A percentile compares a stretch with the other conserved stretches of the same genome.
phyloP scores from a whole-genome alignment of 2,888 invertebrate species.

The Mythimna albipuncta region DNA sequence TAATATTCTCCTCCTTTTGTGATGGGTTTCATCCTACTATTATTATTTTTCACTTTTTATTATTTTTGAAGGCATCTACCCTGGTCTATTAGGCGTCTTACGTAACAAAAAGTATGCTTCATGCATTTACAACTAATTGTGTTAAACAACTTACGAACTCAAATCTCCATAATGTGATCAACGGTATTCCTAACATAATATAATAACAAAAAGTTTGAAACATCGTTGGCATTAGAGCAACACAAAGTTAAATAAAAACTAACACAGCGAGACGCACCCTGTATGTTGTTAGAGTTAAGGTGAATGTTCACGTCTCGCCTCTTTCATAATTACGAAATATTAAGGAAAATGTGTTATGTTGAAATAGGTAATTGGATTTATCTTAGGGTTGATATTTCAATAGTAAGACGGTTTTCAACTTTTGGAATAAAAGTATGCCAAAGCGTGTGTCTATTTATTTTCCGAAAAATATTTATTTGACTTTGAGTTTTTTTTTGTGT shows the following conservation, averaged over 20 bases:
- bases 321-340: slow-evolving; percentile 4
- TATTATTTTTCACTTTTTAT: too few species aligned
- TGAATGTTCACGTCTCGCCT: background rate
- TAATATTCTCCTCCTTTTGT: too few species aligned
- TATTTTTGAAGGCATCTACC: too few species aligned
- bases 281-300: slow-evolving; percentile 63
- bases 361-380: too few species aligned
- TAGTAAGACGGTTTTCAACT: too few species aligned
- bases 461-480: too few species aligned
- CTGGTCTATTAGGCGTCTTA: background rate
- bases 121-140: slow-evolving; percentile 17
- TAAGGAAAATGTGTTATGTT: background rate
- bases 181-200: slow-evolving; percentile 42
- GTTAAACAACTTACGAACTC: slow-evolving; percentile 48
- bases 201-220: slow-evolving; percentile 56
- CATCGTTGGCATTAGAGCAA: slow-evolving; percentile 58
- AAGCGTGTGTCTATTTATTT: too few species aligned
- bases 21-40: too few species aligned
- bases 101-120: slow-evolving; percentile 1
- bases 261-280: slow-evolving; percentile 67
- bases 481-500: too few species aligned
- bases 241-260: slow-evolving; percentile 69
- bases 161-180: slow-evolving; percentile 50
- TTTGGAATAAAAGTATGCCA: too few species aligned
- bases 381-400: too few species aligned